These are phyloP conservation scores for Eupsilia transversa DNA, from an alignment of 2,888 invertebrate species.

Conservation along the genomic window DNA sequence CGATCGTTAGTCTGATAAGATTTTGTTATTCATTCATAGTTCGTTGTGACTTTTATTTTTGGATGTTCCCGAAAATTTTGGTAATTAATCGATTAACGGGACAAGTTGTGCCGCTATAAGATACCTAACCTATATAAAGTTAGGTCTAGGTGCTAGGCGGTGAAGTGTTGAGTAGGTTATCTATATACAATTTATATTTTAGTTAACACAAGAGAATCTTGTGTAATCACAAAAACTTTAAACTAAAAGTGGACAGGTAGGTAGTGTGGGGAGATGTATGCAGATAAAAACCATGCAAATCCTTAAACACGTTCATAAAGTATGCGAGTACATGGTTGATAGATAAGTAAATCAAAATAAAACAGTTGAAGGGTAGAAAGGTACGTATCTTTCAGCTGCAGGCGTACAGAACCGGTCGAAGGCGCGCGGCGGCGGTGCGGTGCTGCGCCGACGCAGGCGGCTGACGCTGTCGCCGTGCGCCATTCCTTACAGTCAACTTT, in stretches of 20 bases:
- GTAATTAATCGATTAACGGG: not conserved
- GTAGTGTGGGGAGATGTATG: conserved; percentile 38
- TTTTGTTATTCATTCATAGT: conserved; percentile 63
- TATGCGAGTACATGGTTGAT: conserved; percentile 77
- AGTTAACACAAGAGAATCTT: not conserved
- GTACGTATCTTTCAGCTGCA: conserved; percentile 85
- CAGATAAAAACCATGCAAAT: conserved; percentile 73
- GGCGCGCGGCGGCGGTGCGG: conserved; percentile 67
- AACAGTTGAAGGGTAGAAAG: conserved; percentile 80
- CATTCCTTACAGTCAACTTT: conserved; percentile 89
- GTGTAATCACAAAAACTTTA: conserved; percentile 18
- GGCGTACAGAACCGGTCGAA: conserved; percentile 83
- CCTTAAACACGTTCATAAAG: conserved; percentile 74
- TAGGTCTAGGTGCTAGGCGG: not conserved
- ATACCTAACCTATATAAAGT: too few relatives aligned
- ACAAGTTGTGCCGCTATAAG: not conserved
- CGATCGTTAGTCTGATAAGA: conserved; percentile 61
- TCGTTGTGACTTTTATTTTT: conserved; percentile 35
- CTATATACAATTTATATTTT: not conserved
- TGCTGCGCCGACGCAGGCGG: conserved; percentile 75
- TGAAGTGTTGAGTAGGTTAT: not conserved
- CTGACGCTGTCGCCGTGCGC: conserved; percentile 82
- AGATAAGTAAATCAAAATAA: conserved; percentile 90
- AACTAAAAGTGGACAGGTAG: conserved; percentile 24
- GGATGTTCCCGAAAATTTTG: conserved; percentile 6